Base-by-base conservation (phyloP, 2,888 invertebrate genomes). In the Meiosimyza platycephala region DNA sequence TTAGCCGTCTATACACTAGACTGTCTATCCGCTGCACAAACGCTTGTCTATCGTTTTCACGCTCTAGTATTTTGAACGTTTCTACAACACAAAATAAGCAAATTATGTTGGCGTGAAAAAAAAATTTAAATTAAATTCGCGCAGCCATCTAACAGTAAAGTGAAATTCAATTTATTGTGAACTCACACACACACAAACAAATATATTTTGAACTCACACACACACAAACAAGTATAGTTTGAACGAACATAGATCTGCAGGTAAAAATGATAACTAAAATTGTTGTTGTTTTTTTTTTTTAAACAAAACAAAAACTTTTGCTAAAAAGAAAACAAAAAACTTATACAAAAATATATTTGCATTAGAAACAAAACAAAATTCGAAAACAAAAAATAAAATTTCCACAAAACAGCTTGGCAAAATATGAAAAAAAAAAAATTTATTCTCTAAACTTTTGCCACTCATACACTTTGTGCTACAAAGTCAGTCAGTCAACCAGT, bases 21-120 rank as follows among this genome's bases (percentile, higher is more conserved):
- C 55, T 47, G 16, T 28, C 40, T 18, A 13, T 59, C 16, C 40
- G 7, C 9, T 6, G 9, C 40, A 40, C 9, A 6, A 66, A 16
- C 64, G 28, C 48, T 16, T 64, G 48, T 62, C 28, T 59, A n/a
- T 51, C 48, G 52, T 62, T 60, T 69, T 66, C 62, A 66, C 52
- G 66, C 66, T 60, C 54, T 50, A 51, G 57, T 57, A 55, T 64
- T 64, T 71, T 63, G 40, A 55, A 48, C 59, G 80, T 79, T 78
- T 80, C 80, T 81, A 81, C 81, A 80, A 62, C 12, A 51, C 65
- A 16, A 57, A 69, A 40, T 28, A 52, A 59, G 63, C 63, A 64
- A 59, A 73, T 51, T 16, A 72, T 51, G 71, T 48, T 63, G 57
- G 75, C 76, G 71, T 75, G 76, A 77, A 74, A 77, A 78, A 78